A percentile compares a stretch with the other conserved stretches of the same genome.
Evolutionary conservation across 2,888 invertebrate species (phyloP).

Genomic region (Danaus chrysippus): DNA sequence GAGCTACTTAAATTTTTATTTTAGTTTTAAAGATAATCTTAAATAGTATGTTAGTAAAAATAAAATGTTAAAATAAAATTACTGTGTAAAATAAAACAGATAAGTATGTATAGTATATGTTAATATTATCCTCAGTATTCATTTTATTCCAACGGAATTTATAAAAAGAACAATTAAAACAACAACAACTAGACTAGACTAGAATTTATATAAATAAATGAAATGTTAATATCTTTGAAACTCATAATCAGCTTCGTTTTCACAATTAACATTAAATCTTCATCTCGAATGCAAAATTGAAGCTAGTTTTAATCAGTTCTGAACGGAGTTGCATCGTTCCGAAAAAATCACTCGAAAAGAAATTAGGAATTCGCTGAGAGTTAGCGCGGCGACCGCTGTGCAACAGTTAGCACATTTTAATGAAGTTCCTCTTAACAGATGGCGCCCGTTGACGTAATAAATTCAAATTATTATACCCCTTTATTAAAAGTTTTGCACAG

Average conservation of each 20-base stretch:
- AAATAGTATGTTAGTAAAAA: too few species aligned
- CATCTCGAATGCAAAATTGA: conserved; percentile 14
- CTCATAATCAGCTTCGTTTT: not conserved
- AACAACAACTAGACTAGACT: too few species aligned
- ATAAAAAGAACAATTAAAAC: too few species aligned
- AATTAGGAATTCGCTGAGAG: conserved; percentile 53
- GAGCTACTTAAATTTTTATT: too few species aligned
- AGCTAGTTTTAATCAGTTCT: conserved; percentile 38
- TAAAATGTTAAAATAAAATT: too few species aligned
- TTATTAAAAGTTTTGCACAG: not conserved
- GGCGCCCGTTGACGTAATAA: conserved; percentile 48
- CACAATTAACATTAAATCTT: conserved; percentile 1
- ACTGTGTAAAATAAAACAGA: too few species aligned
- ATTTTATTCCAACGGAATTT: too few species aligned
- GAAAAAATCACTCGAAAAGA: conserved; percentile 19
- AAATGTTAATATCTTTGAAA: not conserved
- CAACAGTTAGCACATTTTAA: conserved; percentile 59
- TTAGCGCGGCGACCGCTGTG: conserved; percentile 31
- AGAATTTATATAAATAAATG: too few species aligned
- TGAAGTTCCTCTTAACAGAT: conserved; percentile 65
- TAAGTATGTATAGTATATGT: too few species aligned
- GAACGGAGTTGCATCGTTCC: conserved; percentile 30
- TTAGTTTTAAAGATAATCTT: too few species aligned
- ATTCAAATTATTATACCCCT: conserved; percentile 50
- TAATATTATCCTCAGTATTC: too few species aligned